These are phyloP conservation scores for Drosophila testacea DNA, from an alignment of 2,888 invertebrate species.

Conservation along the genomic window DNA sequence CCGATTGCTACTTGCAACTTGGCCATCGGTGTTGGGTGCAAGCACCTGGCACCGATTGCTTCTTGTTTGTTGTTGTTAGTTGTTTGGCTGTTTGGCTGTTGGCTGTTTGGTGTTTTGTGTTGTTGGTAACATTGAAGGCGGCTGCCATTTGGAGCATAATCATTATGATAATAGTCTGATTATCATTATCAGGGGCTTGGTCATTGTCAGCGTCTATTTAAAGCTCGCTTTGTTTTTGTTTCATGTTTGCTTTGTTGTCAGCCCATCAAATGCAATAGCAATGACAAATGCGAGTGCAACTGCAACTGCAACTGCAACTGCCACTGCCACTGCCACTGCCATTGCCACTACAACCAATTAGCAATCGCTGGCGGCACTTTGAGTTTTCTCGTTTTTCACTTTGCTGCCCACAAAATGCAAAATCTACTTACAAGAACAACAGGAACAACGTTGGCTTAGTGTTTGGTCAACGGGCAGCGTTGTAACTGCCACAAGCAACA, in stretches of 20 bases:
- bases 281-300: background rate
- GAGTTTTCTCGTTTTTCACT: slow-evolving; percentile 58
- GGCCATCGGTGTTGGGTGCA: slow-evolving; percentile 57
- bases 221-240: slow-evolving; percentile 18
- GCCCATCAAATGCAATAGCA: slow-evolving; percentile 20
- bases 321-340: slow-evolving; percentile 1
- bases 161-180: slow-evolving; percentile 54
- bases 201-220: slow-evolving; percentile 51
- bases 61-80: slow-evolving; percentile 11
- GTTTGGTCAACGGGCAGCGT: slow-evolving; percentile 26
- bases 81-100: slow-evolving; percentile 6
- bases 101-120: slow-evolving; percentile 1
- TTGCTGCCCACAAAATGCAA: slow-evolving; percentile 55
- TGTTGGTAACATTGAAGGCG: slow-evolving; percentile 11
- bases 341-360: slow-evolving; percentile 55
- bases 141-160: slow-evolving; percentile 59
- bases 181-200: slow-evolving; percentile 55
- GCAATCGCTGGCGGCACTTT: slow-evolving; percentile 49
- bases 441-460: slow-evolving; percentile 20
- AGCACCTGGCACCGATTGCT: slow-evolving; percentile 59
- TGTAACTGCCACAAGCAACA: slow-evolving; percentile 42
- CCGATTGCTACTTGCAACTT: slow-evolving; percentile 28
- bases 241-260: slow-evolving; percentile 30
- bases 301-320: slow-evolving; percentile 16
- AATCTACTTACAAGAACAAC: slow-evolving; percentile 44